Conservation (phyloP, 2,888 invertebrate species). For the Clusia tigrina region DNA sequence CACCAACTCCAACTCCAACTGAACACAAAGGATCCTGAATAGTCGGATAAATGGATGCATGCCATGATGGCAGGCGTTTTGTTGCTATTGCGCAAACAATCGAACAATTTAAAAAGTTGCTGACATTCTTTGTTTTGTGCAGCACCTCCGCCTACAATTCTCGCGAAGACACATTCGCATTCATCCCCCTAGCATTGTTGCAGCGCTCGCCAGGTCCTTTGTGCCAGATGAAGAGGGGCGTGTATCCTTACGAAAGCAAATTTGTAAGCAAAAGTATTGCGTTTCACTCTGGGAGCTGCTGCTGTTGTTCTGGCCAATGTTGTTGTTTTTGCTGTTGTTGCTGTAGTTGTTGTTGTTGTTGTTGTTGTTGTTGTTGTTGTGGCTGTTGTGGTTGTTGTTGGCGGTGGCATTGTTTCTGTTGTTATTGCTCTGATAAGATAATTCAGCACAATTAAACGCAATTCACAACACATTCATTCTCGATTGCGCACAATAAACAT, state of each 20-base stretch:
- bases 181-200: background rate
- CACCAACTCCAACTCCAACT: too few relatives aligned
- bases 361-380: too few relatives aligned
- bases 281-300: conserved; percentile 31
- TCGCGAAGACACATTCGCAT: background rate
- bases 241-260: background rate
- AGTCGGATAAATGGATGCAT: background rate
- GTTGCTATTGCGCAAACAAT: conserved; percentile 49
- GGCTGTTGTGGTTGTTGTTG: too few relatives aligned
- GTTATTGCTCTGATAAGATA: conserved; percentile 36
- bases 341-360: too few relatives aligned
- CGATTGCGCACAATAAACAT: conserved; percentile 4
- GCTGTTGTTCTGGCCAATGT: too few relatives aligned
- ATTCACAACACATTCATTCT: conserved; percentile 30
- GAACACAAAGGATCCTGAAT: background rate
- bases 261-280: conserved; percentile 22
- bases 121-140: conserved; percentile 46
- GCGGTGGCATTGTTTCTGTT: too few relatives aligned
- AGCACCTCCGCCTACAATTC: conserved; percentile 42
- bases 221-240: background rate
- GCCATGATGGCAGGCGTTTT: conserved; percentile 52
- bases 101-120: conserved; percentile 60
- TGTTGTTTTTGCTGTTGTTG: too few relatives aligned
- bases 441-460: conserved; percentile 39
- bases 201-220: background rate